A percentile compares a stretch with the other conserved stretches of the same genome.
These are phyloP conservation scores for Corythornis vintsioides DNA, from an alignment of 2,113 vertebrate species.

Conservation along the genomic window DNA sequence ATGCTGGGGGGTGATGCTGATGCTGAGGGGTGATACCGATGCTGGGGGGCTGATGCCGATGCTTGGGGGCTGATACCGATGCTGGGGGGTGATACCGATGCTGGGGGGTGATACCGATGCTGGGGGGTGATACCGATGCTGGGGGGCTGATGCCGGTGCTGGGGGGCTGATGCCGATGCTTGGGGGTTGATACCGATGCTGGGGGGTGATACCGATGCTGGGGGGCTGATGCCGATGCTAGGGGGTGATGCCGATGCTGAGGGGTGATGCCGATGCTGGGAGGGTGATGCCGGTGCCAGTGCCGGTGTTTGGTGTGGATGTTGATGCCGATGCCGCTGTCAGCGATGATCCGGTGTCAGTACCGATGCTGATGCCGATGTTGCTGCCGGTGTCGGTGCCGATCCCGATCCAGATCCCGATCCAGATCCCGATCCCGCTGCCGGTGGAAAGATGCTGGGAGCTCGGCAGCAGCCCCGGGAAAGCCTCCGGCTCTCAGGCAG, in stretches of 20 bases:
- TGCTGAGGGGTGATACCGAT: rapidly evolving
- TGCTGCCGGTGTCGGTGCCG: rapidly evolving
- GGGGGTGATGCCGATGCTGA: no score
- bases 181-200: rapidly evolving
- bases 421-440: rapidly evolving
- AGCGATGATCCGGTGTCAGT: rapidly evolving
- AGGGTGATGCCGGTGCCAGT: rapidly evolving
- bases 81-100: no score
- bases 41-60: no score
- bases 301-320: rapidly evolving
- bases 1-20: rapidly evolving
- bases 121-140: no score
- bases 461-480: background rate
- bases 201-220: rapidly evolving
- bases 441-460: background rate
- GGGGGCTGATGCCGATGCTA: no score
- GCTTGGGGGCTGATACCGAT: no score
- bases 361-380: rapidly evolving
- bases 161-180: rapidly evolving
- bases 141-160: rapidly evolving
- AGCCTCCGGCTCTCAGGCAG: background rate
- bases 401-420: rapidly evolving
- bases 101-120: no score
- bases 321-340: rapidly evolving
- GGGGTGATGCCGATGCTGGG: no score